Base-by-base conservation (phyloP, 2,888 invertebrate species). In the Thymelicus lineola region DNA sequence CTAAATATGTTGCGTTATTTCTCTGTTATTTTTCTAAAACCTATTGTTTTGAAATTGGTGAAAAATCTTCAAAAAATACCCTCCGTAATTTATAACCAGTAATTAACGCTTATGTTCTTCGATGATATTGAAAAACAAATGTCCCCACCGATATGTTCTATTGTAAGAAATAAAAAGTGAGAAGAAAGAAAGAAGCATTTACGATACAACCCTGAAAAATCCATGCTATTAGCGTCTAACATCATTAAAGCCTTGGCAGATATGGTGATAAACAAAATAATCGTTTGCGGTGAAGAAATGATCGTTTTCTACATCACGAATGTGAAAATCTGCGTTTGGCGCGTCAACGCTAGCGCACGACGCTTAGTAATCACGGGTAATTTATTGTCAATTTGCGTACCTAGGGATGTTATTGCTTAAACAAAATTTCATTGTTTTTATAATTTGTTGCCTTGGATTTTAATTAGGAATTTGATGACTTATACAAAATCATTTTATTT, bases 291-390 rank as follows among this genome's bases (percentile, higher is more conserved):
- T 92, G 80, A 85, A 82, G 84, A 81, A 84, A 83, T 83, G 77
- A 79, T 82, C 78, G 82, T 87, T 90, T 88, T 88, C 87, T 88
- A 87, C 90, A 90, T 90, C 90, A 90, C 88, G 88, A 90, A 89
- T 87, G 85, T 87, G 89, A 87, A 88, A 88, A 85, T 82, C 80
- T 79, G 81, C 82, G 78, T 84, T 85, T 82, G 80, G 79, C 77
- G 81, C 79, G 77, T 82, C 81, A 79, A 81, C 50, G 71, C 46
- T 61, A 48, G 82, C 80, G 72, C 68, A 66, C 74, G 74, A 75
- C 79, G 79, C 79, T 79, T 75, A 77, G 75, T 75, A 75, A 75
- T 72, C 73, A 77, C 60, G 7, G 76, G 63, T 50, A 63, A 70
- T 79, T 79, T 82, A 79, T 76, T 78, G 76, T 75, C 78, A 79